Percentiles rank a stretch among this genome's conserved stretches.
These are phyloP conservation scores for Xanthorhoe spadicearia DNA, from an alignment of 2,888 invertebrate species.

Conservation along the genomic window DNA sequence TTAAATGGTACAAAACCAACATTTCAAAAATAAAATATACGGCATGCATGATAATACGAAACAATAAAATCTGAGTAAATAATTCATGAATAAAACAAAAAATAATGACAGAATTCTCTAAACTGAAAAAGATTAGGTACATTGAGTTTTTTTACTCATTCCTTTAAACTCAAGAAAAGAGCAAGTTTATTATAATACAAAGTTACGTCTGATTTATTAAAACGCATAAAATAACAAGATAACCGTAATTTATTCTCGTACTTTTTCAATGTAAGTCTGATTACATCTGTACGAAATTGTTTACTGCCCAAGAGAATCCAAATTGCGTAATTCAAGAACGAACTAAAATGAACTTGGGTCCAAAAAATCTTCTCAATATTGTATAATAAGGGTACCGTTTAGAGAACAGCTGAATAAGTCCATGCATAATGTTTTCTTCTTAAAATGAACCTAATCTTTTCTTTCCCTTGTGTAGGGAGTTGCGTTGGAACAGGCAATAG, in stretches of 20 bases:
- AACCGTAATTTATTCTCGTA: constrained; percentile 38
- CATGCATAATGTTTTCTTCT: not conserved
- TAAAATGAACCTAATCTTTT: no score
- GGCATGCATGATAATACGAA: not conserved
- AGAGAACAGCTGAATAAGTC: constrained; percentile 11
- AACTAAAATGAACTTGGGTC: constrained; percentile 41
- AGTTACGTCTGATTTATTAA: constrained; percentile 36
- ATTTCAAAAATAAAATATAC: no score
- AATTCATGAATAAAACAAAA: not conserved
- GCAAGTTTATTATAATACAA: constrained; percentile 26
- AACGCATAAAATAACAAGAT: constrained; percentile 39
- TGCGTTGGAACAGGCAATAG: no score
- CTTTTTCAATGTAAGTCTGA: constrained; percentile 46
- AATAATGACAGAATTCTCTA: not conserved
- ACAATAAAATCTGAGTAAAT: not conserved
- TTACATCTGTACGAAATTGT: constrained; percentile 44
- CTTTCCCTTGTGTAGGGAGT: no score
- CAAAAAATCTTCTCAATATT: constrained; percentile 39
- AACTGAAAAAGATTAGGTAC: not conserved
- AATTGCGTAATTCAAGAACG: constrained; percentile 39
- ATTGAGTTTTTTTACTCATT: not conserved
- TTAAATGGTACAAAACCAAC: no score
- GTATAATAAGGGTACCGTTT: constrained; percentile 18
- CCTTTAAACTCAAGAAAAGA: constrained; percentile 16
- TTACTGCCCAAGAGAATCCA: constrained; percentile 36